Evolutionary conservation across 2,888 invertebrate genomes (phyloP), one percentile per base, ranked within the genome.

Genomic region (Dromius quadrimaculatus): DNA sequence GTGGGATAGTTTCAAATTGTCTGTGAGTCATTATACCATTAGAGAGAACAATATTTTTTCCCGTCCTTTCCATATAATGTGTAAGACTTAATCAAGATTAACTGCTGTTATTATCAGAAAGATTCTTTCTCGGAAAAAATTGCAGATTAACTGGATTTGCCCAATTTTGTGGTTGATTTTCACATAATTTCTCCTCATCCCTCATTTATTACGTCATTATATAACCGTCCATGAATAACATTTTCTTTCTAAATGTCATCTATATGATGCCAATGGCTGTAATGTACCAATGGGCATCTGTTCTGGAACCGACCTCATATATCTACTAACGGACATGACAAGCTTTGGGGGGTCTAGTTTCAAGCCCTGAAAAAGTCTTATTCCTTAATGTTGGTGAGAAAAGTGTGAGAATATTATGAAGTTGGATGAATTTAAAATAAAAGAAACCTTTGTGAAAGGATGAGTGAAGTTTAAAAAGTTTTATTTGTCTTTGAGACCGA

Each of bases 401-500:
- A n/a, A n/a, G n/a, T n/a, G 50, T 15, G 13, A 20, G 36, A 54
- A 54, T 54, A 54, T 54, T 54, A 28, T 28, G 28, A 54, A 54
- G 28, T 54, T 28, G 23, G 28, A 54, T 54, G 28, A 54, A 54
- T 54, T 28, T 54, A 19, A 28, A 54, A 54, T 54, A 54, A 54
- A 54, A 54, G 32, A 28, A 54, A 54, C 50, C 50, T 23, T 28
- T 15, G 50, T 9, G 28, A 15, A 45, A 54, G 28, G 50, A 23
- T 28, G 50, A 54, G 28, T 54, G 59, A 45, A 63, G 54, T 66
- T 54, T 54, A 66, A 66, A n/a, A 66, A 66, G 66, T 66, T 66
- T 66, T 66, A 66, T 66, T 66, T 66, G 66, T 66, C 54, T 66
- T 66, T 32, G n/a, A 38, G 54, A 66, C 57, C 57, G 66, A 66